These are phyloP conservation scores for Pseudomyrmex sp. DNA, from an alignment of 1,140 invertebrate genomes.

Conservation along the genomic window DNA sequence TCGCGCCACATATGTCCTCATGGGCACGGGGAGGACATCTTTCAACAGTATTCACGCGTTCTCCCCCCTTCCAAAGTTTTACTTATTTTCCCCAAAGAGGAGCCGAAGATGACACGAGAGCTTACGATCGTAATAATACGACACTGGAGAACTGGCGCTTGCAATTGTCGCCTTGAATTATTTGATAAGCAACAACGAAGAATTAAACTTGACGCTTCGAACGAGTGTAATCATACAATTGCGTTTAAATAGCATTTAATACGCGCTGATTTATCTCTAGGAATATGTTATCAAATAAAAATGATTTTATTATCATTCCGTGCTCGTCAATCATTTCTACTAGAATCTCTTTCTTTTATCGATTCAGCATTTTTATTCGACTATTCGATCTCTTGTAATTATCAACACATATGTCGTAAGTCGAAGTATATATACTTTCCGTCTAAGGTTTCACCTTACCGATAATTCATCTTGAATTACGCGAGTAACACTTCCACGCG, in stretches of 20 bases:
- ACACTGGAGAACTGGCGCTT: not conserved
- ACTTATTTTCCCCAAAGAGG: constrained; percentile 46
- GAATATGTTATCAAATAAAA: not conserved
- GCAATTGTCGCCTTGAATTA: constrained; percentile 1
- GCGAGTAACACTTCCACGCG: constrained; percentile 33
- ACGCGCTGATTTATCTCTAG: not conserved
- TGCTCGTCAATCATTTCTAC: constrained; percentile 27
- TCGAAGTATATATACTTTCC: constrained; percentile 28
- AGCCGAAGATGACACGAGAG: not conserved
- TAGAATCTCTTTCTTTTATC: constrained; percentile 42
- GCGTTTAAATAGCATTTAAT: not conserved
- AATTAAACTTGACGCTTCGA: constrained; percentile 12
- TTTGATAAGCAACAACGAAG: not conserved
- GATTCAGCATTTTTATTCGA: constrained; percentile 19
- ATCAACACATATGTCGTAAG: constrained; percentile 28
- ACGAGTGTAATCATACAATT: constrained; percentile 11
- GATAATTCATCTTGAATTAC: constrained; percentile 50
- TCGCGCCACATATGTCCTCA: constrained; percentile 65
- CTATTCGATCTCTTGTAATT: constrained; percentile 20
- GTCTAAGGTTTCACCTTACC: constrained; percentile 30
- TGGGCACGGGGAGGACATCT: constrained; percentile 45
- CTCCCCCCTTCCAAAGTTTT: constrained; percentile 44
- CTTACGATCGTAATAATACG: not conserved
- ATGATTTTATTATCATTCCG: not conserved
- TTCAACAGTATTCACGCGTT: constrained; percentile 40